A percentile compares a stretch with the other conserved stretches of the same genome.
Conservation (phyloP, 1,140 invertebrate genomes). For the Zophobas morio region DNA sequence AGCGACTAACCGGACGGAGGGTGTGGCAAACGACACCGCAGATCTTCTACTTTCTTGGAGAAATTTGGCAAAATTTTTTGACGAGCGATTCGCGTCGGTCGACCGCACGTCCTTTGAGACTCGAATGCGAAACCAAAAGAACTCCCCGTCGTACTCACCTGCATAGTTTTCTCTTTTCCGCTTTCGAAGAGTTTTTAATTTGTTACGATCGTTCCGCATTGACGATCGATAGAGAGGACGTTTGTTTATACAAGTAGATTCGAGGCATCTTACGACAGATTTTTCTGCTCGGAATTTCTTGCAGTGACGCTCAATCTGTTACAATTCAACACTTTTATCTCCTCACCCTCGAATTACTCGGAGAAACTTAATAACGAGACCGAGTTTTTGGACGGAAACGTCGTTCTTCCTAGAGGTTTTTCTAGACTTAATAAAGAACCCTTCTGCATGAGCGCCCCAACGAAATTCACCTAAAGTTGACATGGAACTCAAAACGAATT, state of each 20-base stretch:
- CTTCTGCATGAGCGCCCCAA: slow-evolving; percentile 11
- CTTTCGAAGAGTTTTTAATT: too few species aligned
- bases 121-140: background rate
- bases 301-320: slow-evolving; percentile 1
- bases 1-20: too few species aligned
- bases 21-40: too few species aligned
- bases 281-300: background rate
- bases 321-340: slow-evolving; percentile 19
- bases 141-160: background rate
- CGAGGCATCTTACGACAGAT: slow-evolving; percentile 10
- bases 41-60: too few species aligned
- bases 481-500: slow-evolving; percentile 9
- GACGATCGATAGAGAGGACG: background rate
- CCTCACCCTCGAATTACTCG: slow-evolving; percentile 2
- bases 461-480: background rate
- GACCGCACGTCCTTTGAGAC: background rate
- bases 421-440: slow-evolving; percentile 12
- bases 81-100: too few species aligned
- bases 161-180: too few species aligned
- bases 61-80: too few species aligned
- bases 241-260: background rate
- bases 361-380: slow-evolving; percentile 4
- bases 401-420: background rate
- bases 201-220: background rate
- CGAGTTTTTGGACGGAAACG: background rate